Conservation (phyloP, 2,113 vertebrate genomes). For the Hymenochirus boettgeri region DNA sequence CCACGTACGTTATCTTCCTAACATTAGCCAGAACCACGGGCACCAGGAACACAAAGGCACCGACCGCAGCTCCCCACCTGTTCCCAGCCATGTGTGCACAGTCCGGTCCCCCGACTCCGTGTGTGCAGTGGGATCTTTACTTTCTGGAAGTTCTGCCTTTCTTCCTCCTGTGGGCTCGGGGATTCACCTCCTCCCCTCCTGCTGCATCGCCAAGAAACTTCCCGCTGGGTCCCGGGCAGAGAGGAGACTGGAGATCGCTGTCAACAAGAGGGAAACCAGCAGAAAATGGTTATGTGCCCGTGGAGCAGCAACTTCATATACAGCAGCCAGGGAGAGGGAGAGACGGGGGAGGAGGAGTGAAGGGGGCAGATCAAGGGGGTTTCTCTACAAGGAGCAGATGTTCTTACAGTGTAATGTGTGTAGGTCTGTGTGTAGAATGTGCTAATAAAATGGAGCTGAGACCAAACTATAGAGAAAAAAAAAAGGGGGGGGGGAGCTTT, state of each 20-base stretch:
- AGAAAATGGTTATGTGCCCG: slow-evolving; percentile 41
- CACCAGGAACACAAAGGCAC: slow-evolving; percentile 54
- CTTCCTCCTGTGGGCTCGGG: not conserved
- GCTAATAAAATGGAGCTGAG: slow-evolving; percentile 29
- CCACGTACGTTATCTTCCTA: slow-evolving; percentile 74
- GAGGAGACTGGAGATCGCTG: slow-evolving; percentile 16
- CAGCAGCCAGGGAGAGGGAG: slow-evolving; percentile 43
- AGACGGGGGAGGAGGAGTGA: slow-evolving; percentile 41
- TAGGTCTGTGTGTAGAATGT: slow-evolving; percentile 16
- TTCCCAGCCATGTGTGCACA: slow-evolving; percentile 67
- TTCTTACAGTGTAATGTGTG: slow-evolving; percentile 46
- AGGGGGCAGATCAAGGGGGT: slow-evolving; percentile 40
- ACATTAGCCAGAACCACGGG: slow-evolving; percentile 41
- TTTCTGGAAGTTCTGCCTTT: not conserved
- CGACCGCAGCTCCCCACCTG: slow-evolving; percentile 66
- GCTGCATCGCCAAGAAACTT: slow-evolving; percentile 8
- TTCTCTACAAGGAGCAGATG: slow-evolving; percentile 53
- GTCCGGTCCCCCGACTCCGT: not conserved
- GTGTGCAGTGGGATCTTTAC: not conserved
- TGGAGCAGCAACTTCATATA: slow-evolving; percentile 1
- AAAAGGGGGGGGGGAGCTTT: too few relatives aligned
- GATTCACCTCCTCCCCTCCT: slow-evolving; percentile 19
- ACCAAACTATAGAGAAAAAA: slow-evolving; percentile 67
- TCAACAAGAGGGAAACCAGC: slow-evolving; percentile 41
- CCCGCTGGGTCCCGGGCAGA: slow-evolving; percentile 31